Evolutionary conservation across 2,888 invertebrate species (phyloP).

Genomic region (Heterodera filipjevi): DNA sequence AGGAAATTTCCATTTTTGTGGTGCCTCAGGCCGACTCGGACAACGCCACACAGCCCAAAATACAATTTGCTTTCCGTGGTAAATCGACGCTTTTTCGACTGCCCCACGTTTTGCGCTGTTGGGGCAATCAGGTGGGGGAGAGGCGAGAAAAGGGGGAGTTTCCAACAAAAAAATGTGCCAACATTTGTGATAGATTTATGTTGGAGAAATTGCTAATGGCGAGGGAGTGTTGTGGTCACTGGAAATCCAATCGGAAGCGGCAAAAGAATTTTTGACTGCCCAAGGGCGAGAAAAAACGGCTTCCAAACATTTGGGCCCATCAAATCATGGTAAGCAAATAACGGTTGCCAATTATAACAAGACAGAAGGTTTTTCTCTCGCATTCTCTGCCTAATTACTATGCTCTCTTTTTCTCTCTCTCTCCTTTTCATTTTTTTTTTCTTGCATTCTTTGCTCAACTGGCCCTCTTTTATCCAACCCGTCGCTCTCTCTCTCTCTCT

Average conservation of each 20-base stretch:
- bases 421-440: no score
- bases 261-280: not conserved
- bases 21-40: slow-evolving; percentile 34
- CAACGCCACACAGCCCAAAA: slow-evolving; percentile 18
- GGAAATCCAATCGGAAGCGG: slow-evolving; percentile 42
- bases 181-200: not conserved
- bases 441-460: no score
- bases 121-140: slow-evolving; percentile 75
- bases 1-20: slow-evolving; percentile 40
- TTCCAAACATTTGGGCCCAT: not conserved
- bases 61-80: slow-evolving; percentile 49
- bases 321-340: not conserved
- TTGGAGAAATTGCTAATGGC: slow-evolving; percentile 77
- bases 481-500: no score
- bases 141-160: not conserved
- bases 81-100: slow-evolving; percentile 69
- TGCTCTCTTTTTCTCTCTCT: no score
- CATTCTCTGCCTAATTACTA: no score
- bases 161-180: not conserved
- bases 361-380: no score
- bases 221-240: slow-evolving; percentile 67
- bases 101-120: slow-evolving; percentile 83
- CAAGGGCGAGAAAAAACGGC: not conserved
- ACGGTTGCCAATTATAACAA: no score
- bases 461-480: no score